Evolutionary conservation across 2,888 invertebrate species (phyloP).

Genomic region (Polyommatus icarus): DNA sequence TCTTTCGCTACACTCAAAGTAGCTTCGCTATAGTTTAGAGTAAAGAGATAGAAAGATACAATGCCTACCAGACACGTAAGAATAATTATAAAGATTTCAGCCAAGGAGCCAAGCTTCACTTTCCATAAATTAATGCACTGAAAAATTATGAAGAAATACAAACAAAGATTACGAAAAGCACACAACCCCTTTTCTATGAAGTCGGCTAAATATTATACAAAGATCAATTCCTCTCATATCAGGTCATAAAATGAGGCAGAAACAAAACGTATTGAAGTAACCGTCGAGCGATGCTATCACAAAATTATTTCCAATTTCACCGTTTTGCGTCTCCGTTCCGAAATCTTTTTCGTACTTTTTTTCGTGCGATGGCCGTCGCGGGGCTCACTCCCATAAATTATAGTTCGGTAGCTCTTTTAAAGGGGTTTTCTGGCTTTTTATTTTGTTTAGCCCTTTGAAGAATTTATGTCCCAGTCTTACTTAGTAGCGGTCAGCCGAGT

Average conservation of each 20-base stretch:
- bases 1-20: too few relatives aligned
- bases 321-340: slow-evolving; percentile 70
- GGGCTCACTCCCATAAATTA: slow-evolving; percentile 74
- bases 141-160: too few relatives aligned
- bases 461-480: slow-evolving; percentile 79
- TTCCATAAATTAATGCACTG: too few relatives aligned
- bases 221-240: slow-evolving; percentile 28
- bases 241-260: slow-evolving; percentile 38
- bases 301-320: slow-evolving; percentile 80
- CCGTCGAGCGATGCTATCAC: slow-evolving; percentile 75
- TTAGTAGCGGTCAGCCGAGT: slow-evolving; percentile 74
- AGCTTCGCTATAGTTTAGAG: too few relatives aligned
- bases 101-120: too few relatives aligned
- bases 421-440: slow-evolving; percentile 68
- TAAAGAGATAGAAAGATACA: too few relatives aligned
- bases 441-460: slow-evolving; percentile 77
- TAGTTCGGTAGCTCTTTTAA: slow-evolving; percentile 80
- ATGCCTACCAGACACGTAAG: too few relatives aligned
- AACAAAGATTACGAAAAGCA: not conserved
- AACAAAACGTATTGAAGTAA: slow-evolving; percentile 72
- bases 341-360: slow-evolving; percentile 57
- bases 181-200: not conserved
- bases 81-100: too few relatives aligned
- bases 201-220: slow-evolving; percentile 22
- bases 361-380: slow-evolving; percentile 65